phyloP scores from a whole-genome alignment of 1,140 invertebrate genomes.

The Papilio xuthus region DNA sequence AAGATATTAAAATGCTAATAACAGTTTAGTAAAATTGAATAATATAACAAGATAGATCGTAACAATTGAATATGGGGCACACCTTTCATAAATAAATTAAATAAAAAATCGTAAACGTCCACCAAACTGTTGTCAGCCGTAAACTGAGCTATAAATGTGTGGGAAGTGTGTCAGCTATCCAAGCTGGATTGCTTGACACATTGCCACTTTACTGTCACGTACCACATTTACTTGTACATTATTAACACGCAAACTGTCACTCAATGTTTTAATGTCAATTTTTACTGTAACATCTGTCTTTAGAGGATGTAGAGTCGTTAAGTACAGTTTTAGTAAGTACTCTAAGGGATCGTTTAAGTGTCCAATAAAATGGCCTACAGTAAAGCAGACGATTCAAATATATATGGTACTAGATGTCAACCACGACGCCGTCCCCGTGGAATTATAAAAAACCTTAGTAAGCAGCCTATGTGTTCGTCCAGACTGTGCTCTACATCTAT shows the following conservation, averaged over 20 bases:
- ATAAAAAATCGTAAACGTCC: neutral
- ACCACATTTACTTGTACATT: neutral
- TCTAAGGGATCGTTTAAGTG: neutral
- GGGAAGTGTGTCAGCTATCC: neutral
- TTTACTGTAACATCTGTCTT: neutral
- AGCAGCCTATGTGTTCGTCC: too few species aligned
- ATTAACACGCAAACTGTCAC: neutral
- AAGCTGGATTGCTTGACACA: neutral
- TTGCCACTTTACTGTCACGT: neutral
- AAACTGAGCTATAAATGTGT: conserved; percentile 4
- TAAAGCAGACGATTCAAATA: too few species aligned
- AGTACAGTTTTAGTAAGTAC: neutral
- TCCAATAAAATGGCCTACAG: too few species aligned
- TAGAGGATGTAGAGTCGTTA: too few species aligned
- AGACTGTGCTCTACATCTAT: too few species aligned
- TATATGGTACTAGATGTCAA: too few species aligned
- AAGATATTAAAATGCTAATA: too few species aligned
- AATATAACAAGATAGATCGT: neutral
- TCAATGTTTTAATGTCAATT: neutral
- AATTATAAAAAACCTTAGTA: too few species aligned
- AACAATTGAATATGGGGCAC: neutral
- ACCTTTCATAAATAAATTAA: conserved; percentile 7
- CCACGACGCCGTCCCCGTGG: too few species aligned
- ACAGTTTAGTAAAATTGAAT: too few species aligned
- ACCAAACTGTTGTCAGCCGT: neutral